Conservation (phyloP, 2,888 invertebrate species). For the Pterostichus madidus region DNA sequence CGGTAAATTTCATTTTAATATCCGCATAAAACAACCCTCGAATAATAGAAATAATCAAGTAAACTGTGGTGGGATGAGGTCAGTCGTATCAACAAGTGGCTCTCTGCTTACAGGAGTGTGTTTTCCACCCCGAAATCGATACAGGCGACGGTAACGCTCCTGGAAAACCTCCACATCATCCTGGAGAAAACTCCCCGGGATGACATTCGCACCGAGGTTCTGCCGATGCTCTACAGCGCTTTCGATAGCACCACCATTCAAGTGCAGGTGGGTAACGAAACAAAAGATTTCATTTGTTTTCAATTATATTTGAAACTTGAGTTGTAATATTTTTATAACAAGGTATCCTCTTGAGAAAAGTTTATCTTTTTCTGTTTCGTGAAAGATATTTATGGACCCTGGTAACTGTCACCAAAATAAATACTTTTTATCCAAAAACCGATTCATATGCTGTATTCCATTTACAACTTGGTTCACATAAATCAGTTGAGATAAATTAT, state of each 20-base stretch:
- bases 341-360: slow-evolving; percentile 6
- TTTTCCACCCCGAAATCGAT: slow-evolving; percentile 89
- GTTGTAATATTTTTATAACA: slow-evolving; percentile 33
- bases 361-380: not conserved
- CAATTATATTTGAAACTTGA: slow-evolving; percentile 58
- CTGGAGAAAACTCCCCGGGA: slow-evolving; percentile 91
- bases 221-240: slow-evolving; percentile 91
- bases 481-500: no score
- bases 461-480: no score
- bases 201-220: slow-evolving; percentile 88
- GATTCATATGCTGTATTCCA: no score
- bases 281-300: slow-evolving; percentile 54
- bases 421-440: no score
- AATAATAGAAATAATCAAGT: slow-evolving; percentile 18
- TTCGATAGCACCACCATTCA: slow-evolving; percentile 93
- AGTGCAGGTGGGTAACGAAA: slow-evolving; percentile 86
- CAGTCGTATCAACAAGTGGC: slow-evolving; percentile 55
- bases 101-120: slow-evolving; percentile 80
- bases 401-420: no score
- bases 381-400: not conserved
- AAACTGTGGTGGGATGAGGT: not conserved
- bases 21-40: not conserved
- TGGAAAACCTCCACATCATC: slow-evolving; percentile 94
- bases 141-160: slow-evolving; percentile 91
- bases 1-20: slow-evolving; percentile 14